These are phyloP conservation scores for Ophiothrix spiculata DNA, from an alignment of 35 echinoderm and acorn worm species.

Conservation along the genomic window DNA sequence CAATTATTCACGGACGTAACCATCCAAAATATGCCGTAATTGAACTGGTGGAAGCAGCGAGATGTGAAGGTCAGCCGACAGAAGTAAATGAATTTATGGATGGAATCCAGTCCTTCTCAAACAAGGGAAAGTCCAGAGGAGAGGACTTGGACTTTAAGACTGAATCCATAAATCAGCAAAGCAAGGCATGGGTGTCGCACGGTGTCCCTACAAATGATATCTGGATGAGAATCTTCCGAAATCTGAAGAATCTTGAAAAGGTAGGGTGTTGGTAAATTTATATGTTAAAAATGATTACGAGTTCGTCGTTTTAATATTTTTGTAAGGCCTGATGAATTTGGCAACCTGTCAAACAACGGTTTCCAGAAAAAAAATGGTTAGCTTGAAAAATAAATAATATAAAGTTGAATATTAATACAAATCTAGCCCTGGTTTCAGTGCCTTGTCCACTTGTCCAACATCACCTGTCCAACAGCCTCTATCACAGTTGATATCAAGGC, in stretches of 20 bases:
- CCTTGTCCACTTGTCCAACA: too few relatives aligned
- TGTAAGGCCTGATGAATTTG: too few relatives aligned
- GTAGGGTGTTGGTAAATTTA: too few relatives aligned
- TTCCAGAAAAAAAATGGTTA: too few relatives aligned
- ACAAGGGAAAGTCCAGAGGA: background rate
- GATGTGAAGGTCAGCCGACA: background rate
- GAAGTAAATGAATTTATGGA: background rate
- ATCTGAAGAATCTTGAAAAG: background rate
- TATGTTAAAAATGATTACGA: too few relatives aligned
- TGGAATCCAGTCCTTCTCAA: background rate
- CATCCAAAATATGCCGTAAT: background rate
- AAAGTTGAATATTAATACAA: too few relatives aligned
- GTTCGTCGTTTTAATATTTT: too few relatives aligned
- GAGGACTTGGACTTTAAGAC: conserved; percentile 3
- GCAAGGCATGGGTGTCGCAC: background rate
- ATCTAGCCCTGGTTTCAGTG: too few relatives aligned
- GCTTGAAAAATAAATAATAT: too few relatives aligned
- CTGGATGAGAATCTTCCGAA: background rate
- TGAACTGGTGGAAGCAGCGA: background rate
- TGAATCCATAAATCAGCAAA: background rate
- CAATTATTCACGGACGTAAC: background rate
- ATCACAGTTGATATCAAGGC: too few relatives aligned
- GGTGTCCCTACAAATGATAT: background rate
- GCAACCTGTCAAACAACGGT: too few relatives aligned
- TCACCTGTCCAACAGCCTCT: too few relatives aligned